Evolutionary conservation across 2,888 invertebrate genomes (phyloP), one percentile per base, ranked within the genome.

Genomic region (Pyrrhia umbra): DNA sequence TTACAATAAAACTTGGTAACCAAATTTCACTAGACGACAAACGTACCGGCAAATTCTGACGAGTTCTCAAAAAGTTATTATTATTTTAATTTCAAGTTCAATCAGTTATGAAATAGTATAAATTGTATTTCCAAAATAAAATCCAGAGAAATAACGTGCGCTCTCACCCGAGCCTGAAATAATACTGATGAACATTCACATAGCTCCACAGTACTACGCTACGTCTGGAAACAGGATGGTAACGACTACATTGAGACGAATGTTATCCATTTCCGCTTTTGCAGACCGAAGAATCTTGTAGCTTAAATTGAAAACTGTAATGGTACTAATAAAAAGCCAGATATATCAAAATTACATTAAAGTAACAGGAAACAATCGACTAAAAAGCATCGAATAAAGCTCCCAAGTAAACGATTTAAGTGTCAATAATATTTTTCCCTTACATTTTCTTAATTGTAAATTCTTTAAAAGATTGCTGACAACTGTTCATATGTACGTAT

Each of bases 151-250:
- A 45, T 75, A 60, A 83, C 93, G 93, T 88, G 87, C 86, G 79
- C 78, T 80, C 89, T 71, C 81, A 37, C 66, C 70, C 81, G 73
- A 81, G 76, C 64, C 88, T 86, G 85, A 88, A 90, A 83, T 85
- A 85, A 85, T 85, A 93, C 93, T 93, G 93, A 89, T 80, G 81
- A 83, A 79, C 80, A 80, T 82, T 79, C 79, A 63, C 76, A 72
- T 68, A 77, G 69, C 72, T 70, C 55, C 46, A 50, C 30, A 13
- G 40, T 71, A 79, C 76, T 30, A 66, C 47, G 68, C 60, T 68
- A 80, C 70, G 70, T 78, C 76, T 74, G 65, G 69, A 64, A 63
- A 62, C 59, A 57, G 64, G 65, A 77, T 77, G 73, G 60, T 60
- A 40, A 68, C 81, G 82, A 76, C 61, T 51, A 63, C 55, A 78